Evolutionary conservation across 2,113 vertebrate genomes (phyloP), one percentile per base, ranked within the genome.

Genomic region (Mugil cephalus): DNA sequence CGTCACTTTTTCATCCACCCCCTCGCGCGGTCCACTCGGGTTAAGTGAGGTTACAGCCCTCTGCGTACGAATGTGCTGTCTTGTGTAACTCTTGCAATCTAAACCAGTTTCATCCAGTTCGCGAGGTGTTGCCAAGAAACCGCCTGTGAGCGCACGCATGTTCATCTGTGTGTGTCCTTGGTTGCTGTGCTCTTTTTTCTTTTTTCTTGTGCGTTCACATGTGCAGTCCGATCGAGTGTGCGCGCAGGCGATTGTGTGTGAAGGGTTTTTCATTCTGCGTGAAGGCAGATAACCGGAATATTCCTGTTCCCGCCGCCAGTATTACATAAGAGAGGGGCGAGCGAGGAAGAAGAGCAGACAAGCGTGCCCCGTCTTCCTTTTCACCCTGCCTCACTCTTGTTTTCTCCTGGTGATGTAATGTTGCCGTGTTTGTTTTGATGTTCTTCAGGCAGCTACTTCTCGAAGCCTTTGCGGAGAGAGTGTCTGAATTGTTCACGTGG

Each of bases 91-190:
- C 77, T 61, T 55, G 38, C 48, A 60, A 69, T 52, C 62, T 42
- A 68, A 93, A 93, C 92, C 87, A 87, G 93, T 90, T 93, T 64
- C 34, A 93, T 88, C 93, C 90, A 80, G 93, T 93, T 74, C 65
- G 56, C 0, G 38, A 73, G 43, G 59, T 85, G 85, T 85, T 88
- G 86, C 88, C 79, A 88, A 82, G 89, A 78, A 79, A 85, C 86
- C 0, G 12, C 42, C 30, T 39, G 69, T 55, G 46, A 15, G 34
- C 48, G 34, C 17, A 24, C 50, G 21, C 11, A 36, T 60, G 40
- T 48, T n/a, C 73, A 52, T 66, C 30, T 21, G 13, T 18, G 13
- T 42, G 55, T 38, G 39, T 34, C n/a, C n/a, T n/a, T n/a, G n/a
- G 8, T 48, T n/a, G n/a, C 18, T 50, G 54, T 36, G 50, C 55